Evolutionary conservation across 1,140 invertebrate species (phyloP).

Genomic region (Dendroctonus valens): DNA sequence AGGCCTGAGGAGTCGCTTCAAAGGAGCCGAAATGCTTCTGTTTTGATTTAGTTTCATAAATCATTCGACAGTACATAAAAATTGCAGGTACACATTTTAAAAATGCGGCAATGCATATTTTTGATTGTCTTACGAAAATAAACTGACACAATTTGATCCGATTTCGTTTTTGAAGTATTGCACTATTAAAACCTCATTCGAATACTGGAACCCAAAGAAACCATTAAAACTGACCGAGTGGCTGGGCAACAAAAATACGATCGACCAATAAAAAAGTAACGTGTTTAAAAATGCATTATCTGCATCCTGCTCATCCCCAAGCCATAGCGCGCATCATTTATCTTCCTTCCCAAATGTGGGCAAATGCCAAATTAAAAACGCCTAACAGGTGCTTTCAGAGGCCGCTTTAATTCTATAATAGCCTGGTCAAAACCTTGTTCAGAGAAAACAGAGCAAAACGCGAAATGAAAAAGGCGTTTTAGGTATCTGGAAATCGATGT

Average conservation of each 20-base stretch:
- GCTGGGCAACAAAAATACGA: constrained; percentile 15
- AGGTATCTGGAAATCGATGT: no score
- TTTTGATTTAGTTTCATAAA: neutral
- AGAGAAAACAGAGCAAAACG: neutral
- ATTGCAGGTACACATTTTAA: neutral
- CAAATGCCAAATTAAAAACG: constrained; percentile 30
- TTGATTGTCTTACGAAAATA: neutral
- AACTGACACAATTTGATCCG: constrained; percentile 3
- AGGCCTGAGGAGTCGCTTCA: neutral
- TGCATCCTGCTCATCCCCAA: constrained; percentile 30
- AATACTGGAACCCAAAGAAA: constrained; percentile 13
- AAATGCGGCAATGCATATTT: no score
- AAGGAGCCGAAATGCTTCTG: neutral
- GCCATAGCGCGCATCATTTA: constrained; percentile 26
- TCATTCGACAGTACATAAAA: neutral
- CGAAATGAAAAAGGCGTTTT: no score
- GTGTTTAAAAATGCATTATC: constrained; percentile 33
- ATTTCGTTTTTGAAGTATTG: constrained; percentile 3
- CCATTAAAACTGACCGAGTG: constrained; percentile 26
- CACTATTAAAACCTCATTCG: constrained; percentile 22
- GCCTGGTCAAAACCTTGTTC: constrained; percentile 7
- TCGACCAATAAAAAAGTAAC: constrained; percentile 22
- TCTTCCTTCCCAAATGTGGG: constrained; percentile 30
- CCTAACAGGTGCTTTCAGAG: constrained; percentile 29
- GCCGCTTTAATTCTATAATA: constrained; percentile 26